Evolutionary conservation across 2,888 invertebrate species (phyloP), one percentile per base, ranked within the genome.

Genomic region (Andrena chrysosceles): DNA sequence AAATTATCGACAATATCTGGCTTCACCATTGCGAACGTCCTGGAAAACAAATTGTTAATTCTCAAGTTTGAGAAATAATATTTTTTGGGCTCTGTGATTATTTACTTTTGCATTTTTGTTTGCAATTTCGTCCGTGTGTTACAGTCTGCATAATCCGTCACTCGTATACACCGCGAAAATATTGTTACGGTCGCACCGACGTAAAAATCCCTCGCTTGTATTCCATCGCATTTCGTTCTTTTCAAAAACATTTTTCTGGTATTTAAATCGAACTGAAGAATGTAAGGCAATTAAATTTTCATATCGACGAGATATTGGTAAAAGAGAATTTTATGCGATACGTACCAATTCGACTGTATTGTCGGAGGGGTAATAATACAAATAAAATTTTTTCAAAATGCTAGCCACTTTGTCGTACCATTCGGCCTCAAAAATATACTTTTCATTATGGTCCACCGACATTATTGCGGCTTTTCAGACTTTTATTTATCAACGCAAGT

Each of bases 371-470:
- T 96, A 98, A 93, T 95, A 98, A 89, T 96, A 96, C 66, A 98
- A 94, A 90, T 96, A 95, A 93, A 97, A 98, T 83, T 96, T 96
- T 89, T 97, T 96, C 29, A 96, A 94, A 20, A 97, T 95, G 56
- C 96, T 96, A 0, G 97, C 96, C 90, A 97, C 96, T 87, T 96
- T 96, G 92, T 98, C 98, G 92, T 96, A 98, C 98, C 98, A 99
- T 94, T 98, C 98, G 2, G 97, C 97, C 78, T 96, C 93, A 93
- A 97, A 97, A 48, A 94, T 92, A 85, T 94, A 93, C 67, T 94
- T 92, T 70, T 93, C 91, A 49, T 89, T 52, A 35, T 85, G 76
- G 67, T 91, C 89, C 29, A 67, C 29, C 2, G 91, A 87, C 91
- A 92, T 91, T 84, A 63, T 84, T 72, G 64, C 3, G 6, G 1